Conservation (phyloP, 2,888 invertebrate genomes). For the Lasioglossum pauxillum region DNA sequence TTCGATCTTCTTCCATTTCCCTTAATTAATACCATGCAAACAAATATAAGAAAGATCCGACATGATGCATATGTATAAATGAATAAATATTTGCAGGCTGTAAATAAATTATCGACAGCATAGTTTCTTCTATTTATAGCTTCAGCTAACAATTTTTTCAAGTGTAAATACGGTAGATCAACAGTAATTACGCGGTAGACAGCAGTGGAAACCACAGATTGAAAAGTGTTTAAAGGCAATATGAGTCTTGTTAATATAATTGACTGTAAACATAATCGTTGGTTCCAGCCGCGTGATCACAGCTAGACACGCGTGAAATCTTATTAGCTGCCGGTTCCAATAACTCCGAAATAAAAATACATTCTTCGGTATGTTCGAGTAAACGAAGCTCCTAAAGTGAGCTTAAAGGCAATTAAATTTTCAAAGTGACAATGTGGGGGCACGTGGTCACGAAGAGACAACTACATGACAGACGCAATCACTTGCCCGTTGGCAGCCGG, state of each 20-base stretch:
- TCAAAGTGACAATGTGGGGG: background rate
- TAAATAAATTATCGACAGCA: background rate
- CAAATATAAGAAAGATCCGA: too few relatives aligned
- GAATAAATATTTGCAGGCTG: too few relatives aligned
- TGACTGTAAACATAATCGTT: background rate
- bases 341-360: background rate
- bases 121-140: background rate
- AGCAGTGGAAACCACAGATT: background rate
- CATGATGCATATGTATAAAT: too few relatives aligned
- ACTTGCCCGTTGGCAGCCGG: slow-evolving; percentile 7
- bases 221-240: background rate
- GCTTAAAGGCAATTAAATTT: background rate
- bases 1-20: too few relatives aligned
- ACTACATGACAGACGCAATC: background rate
- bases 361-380: background rate
- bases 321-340: background rate
- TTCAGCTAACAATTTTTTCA: background rate
- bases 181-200: background rate
- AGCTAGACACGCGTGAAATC: background rate
- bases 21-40: too few relatives aligned
- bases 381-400: background rate
- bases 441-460: background rate
- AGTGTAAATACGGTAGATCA: background rate
- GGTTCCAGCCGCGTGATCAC: background rate
- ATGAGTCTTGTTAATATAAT: background rate